A percentile compares a stretch with the other conserved stretches of the same genome.
phyloP scores from a whole-genome alignment of 2,113 vertebrate genomes.

The Piaya cayana region DNA sequence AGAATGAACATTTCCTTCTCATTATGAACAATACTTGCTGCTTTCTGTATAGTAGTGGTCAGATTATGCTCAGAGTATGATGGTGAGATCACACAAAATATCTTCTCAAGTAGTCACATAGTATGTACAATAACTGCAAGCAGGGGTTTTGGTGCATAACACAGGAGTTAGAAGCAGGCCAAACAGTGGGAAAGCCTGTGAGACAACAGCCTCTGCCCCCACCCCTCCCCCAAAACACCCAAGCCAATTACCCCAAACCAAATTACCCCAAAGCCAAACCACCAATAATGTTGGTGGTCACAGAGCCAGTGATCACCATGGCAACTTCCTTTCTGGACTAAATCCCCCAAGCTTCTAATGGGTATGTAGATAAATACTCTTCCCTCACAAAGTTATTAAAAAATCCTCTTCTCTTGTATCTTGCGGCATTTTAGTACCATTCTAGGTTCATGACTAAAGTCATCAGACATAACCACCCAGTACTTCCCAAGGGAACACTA shows the following conservation, averaged over 20 bases:
- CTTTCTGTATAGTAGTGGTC: neutral
- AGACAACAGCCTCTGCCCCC: neutral
- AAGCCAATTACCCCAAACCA: neutral
- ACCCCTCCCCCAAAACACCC: neutral
- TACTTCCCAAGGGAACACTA: neutral
- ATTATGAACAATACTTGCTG: neutral
- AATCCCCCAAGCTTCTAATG: neutral
- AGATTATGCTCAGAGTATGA: neutral
- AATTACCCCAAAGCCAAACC: neutral
- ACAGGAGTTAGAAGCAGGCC: neutral
- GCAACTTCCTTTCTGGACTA: neutral
- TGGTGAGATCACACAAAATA: neutral
- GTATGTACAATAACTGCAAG: neutral
- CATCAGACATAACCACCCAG: neutral
- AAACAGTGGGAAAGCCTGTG: neutral
- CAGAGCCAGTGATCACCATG: neutral
- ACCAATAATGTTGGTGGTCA: neutral
- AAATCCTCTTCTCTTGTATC: neutral
- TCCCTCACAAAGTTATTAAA: neutral
- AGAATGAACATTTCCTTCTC: neutral
- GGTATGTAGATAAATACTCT: neutral
- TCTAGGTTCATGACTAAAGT: neutral
- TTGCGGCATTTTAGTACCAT: neutral
- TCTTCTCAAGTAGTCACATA: neutral
- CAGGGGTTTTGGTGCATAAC: neutral